A percentile compares a stretch with the other conserved stretches of the same genome.
phyloP scores from a whole-genome alignment of 1,140 invertebrate species.

The Heterodera schachtii region DNA sequence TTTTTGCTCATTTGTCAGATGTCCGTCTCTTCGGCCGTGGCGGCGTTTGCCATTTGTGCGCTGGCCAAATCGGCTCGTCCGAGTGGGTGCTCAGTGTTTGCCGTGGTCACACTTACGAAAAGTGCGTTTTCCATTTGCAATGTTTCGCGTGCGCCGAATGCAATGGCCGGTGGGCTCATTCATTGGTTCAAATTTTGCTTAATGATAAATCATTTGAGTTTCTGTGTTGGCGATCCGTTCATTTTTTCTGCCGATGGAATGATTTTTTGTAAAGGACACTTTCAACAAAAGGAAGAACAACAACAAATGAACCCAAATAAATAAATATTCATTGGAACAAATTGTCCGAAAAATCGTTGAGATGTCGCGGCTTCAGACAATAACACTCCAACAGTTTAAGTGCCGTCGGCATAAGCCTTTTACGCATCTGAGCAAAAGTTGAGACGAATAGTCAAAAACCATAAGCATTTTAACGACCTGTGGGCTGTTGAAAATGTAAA shows the following conservation, averaged over 20 bases:
- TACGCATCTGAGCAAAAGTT: constrained; percentile 51
- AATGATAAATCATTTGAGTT: background rate
- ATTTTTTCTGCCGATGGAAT: background rate
- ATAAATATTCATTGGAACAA: constrained; percentile 7
- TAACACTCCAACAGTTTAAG: constrained; percentile 63
- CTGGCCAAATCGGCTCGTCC: background rate
- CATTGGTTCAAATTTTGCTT: background rate
- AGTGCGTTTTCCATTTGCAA: background rate
- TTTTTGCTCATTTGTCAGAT: background rate
- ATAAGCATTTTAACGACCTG: constrained; percentile 24
- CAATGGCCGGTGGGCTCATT: background rate
- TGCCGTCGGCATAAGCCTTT: constrained; percentile 60
- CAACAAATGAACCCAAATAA: background rate
- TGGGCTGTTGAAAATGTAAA: constrained; percentile 63
- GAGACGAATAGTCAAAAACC: too few relatives aligned
- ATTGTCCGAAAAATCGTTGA: constrained; percentile 36
- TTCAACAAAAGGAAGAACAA: background rate
- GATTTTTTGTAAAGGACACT: background rate
- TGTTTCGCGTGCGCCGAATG: constrained; percentile 11
- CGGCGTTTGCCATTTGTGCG: background rate
- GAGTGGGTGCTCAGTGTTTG: background rate
- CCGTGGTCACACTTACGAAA: background rate
- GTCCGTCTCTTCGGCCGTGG: background rate
- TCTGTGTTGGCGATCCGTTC: constrained; percentile 13
- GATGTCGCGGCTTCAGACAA: constrained; percentile 52